These are phyloP conservation scores for Apostichopus parvimensis DNA, from an alignment of 35 echinoderm and acorn worm genomes.

Conservation along the genomic window DNA sequence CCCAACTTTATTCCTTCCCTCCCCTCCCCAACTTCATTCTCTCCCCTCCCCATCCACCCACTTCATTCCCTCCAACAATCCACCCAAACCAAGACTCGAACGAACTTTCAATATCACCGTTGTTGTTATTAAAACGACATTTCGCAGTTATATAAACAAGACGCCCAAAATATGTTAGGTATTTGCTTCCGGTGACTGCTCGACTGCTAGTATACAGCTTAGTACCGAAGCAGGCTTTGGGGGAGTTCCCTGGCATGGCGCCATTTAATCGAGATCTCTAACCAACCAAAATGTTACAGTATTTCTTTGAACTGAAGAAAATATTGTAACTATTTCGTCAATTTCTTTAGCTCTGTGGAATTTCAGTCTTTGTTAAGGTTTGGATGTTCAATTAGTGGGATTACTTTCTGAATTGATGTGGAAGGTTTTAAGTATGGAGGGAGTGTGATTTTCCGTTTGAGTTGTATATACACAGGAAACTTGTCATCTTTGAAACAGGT, in stretches of 20 bases:
- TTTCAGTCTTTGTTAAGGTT: no score
- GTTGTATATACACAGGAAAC: neutral
- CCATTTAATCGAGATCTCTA: neutral
- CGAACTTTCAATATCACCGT: no score
- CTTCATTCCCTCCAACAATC: no score
- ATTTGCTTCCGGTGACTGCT: neutral
- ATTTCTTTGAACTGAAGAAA: no score
- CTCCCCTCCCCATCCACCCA: no score
- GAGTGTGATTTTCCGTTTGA: neutral
- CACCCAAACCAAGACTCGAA: no score
- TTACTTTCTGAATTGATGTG: neutral
- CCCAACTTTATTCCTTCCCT: no score
- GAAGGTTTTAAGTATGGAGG: neutral
- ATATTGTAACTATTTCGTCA: no score
- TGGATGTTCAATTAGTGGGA: neutral
- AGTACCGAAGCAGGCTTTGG: neutral
- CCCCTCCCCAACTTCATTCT: no score
- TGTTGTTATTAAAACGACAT: no score
- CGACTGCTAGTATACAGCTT: neutral
- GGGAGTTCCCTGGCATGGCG: neutral
- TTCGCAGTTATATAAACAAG: neutral
- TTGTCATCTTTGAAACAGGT: neutral
- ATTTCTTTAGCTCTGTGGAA: no score
- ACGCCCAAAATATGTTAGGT: constrained; percentile 2
- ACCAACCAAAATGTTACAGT: no score